phyloP scores from a whole-genome alignment of 2,113 vertebrate species.

The Epinephelus fuscoguttatus region DNA sequence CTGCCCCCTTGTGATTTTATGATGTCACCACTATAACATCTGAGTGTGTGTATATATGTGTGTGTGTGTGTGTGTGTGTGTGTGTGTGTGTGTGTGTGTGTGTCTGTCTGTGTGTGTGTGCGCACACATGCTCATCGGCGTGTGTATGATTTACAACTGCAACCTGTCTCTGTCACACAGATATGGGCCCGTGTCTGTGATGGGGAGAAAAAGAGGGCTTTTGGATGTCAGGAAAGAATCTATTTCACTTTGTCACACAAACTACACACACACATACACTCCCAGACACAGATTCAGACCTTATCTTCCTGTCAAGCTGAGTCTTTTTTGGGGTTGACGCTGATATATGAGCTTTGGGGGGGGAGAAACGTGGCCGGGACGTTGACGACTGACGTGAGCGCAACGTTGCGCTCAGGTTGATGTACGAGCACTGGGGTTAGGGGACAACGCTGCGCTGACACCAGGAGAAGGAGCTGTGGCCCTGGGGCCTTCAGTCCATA shows the following conservation, averaged over 20 bases:
- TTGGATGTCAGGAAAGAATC: constrained; percentile 74
- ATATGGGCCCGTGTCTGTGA: constrained; percentile 69
- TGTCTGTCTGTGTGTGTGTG: constrained; percentile 10
- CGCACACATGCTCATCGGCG: constrained; percentile 28
- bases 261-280: constrained; percentile 52
- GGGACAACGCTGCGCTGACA: constrained; percentile 76
- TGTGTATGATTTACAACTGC: constrained; percentile 79
- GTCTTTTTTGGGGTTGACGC: constrained; percentile 76
- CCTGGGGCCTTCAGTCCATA: constrained; percentile 64
- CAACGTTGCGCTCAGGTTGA: constrained; percentile 71
- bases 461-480: constrained; percentile 68
- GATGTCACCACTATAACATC: constrained; percentile 46
- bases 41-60: constrained; percentile 2
- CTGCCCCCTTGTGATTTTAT: constrained; percentile 82
- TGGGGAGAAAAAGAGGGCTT: constrained; percentile 61
- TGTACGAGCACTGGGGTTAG: constrained; percentile 80
- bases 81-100: constrained; percentile 28
- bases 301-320: constrained; percentile 73
- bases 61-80: constrained; percentile 17
- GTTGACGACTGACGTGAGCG: constrained; percentile 72
- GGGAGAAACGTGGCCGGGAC: constrained; percentile 44
- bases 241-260: constrained; percentile 73
- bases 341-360: constrained; percentile 82
- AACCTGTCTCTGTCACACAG: constrained; percentile 76
- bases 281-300: constrained; percentile 70